These are phyloP conservation scores for Neodon shergylaensis DNA, from an alignment of 2,113 vertebrate genomes.

Conservation along the genomic window DNA sequence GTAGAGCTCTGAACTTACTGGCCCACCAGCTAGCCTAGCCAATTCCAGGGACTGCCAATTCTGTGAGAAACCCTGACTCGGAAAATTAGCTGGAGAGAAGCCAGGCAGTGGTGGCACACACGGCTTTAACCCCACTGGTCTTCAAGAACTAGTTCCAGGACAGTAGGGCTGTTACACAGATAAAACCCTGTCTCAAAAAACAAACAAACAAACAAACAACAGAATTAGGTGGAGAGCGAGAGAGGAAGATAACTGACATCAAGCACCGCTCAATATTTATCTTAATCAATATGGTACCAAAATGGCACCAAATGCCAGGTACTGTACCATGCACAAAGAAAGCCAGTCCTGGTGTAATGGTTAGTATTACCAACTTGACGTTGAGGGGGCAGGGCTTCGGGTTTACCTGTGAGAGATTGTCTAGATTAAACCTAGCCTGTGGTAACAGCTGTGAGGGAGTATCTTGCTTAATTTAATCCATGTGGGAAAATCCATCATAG, in stretches of 20 bases:
- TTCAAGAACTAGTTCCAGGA: no score
- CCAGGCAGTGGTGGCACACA: no score
- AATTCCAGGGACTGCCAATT: background rate
- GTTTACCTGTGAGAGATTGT: background rate
- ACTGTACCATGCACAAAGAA: background rate
- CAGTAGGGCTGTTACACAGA: no score
- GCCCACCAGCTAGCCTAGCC: background rate
- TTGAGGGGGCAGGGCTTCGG: background rate
- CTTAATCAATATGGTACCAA: background rate
- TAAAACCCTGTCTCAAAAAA: no score
- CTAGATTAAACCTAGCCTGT: background rate
- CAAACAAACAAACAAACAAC: no score
- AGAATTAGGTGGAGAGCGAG: no score
- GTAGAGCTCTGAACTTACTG: background rate
- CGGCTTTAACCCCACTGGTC: no score
- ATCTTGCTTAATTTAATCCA: background rate
- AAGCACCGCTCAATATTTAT: background rate
- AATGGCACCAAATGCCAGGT: background rate
- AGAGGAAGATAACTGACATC: background rate
- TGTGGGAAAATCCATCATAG: background rate
- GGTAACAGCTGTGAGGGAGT: background rate
- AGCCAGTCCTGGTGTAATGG: background rate
- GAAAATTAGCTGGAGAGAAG: background rate
- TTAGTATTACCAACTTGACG: no score
- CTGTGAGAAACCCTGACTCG: background rate